Evolutionary conservation across 2,888 invertebrate genomes (phyloP).

Genomic region (Drepana falcataria): DNA sequence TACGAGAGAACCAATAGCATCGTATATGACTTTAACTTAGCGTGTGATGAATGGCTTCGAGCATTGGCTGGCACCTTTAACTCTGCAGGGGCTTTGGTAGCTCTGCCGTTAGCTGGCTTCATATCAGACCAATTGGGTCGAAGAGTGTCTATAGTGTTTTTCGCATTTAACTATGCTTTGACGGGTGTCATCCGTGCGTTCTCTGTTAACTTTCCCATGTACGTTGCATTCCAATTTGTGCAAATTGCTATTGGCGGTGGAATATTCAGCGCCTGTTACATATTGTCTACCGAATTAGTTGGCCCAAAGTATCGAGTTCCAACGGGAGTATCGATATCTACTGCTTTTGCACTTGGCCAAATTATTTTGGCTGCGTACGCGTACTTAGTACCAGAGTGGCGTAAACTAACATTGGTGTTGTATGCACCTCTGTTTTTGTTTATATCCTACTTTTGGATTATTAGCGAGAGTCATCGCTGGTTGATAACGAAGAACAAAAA

Average conservation of each 20-base stretch:
- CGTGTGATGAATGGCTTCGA: conserved; percentile 82
- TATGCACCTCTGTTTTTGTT: conserved; percentile 83
- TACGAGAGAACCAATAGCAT: conserved; percentile 56
- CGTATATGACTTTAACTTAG: conserved; percentile 63
- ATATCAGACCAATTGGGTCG: conserved; percentile 81
- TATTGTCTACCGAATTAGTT: conserved; percentile 85
- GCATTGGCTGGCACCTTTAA: conserved; percentile 86
- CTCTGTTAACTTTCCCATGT: conserved; percentile 65
- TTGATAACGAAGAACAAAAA: conserved; percentile 82
- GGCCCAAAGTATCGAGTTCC: conserved; percentile 85
- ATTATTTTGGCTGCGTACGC: conserved; percentile 83
- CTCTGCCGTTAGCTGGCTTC: conserved; percentile 82
- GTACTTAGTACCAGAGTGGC: conserved; percentile 83
- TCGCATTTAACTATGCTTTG: conserved; percentile 57
- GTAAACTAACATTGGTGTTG: conserved; percentile 80
- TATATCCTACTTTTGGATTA: conserved; percentile 81
- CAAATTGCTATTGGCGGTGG: conserved; percentile 67
- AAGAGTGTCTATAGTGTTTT: conserved; percentile 56
- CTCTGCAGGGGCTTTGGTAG: conserved; percentile 84
- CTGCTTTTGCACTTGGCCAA: conserved; percentile 86
- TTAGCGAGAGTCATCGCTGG: conserved; percentile 88
- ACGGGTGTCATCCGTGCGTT: conserved; percentile 58
- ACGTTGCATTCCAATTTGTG: conserved; percentile 55
- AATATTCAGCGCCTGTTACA: conserved; percentile 63
- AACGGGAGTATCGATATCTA: conserved; percentile 84